A percentile compares a stretch with the other conserved stretches of the same genome.
Conservation (phyloP, 2,113 vertebrate genomes). For the Corythaixoides concolor region DNA sequence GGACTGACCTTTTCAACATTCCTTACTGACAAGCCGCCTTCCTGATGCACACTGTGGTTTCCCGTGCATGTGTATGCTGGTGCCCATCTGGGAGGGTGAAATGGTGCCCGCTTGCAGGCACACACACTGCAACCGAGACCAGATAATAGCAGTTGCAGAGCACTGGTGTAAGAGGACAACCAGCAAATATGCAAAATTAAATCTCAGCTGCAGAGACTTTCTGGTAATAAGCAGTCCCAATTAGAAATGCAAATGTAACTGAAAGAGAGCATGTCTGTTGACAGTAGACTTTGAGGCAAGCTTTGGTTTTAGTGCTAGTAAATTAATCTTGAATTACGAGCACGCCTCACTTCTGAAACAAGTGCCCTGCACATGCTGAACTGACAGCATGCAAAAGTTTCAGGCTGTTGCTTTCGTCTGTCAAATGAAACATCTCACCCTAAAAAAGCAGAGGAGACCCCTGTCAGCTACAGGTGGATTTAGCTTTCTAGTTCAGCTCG, state of each 20-base stretch:
- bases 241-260: slow-evolving; percentile 57
- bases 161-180: slow-evolving; percentile 3
- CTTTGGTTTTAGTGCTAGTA: slow-evolving; percentile 37
- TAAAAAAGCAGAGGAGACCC: background rate
- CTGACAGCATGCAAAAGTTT: background rate
- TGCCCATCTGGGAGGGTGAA: background rate
- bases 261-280: slow-evolving; percentile 52
- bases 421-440: background rate
- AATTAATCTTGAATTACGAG: slow-evolving; percentile 57
- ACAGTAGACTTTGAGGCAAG: slow-evolving; percentile 44
- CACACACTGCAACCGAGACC: background rate
- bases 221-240: slow-evolving; percentile 41
- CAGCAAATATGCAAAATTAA: background rate
- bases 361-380: background rate
- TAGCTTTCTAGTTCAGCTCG: background rate
- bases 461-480: background rate
- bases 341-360: background rate
- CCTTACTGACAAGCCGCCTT: background rate
- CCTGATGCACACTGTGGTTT: background rate
- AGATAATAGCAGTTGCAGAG: background rate
- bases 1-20: background rate
- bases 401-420: background rate
- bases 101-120: background rate
- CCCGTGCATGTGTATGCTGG: background rate
- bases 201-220: slow-evolving; percentile 28